phyloP scores from a whole-genome alignment of 2,888 invertebrate genomes.

The Portevinia maculata region DNA sequence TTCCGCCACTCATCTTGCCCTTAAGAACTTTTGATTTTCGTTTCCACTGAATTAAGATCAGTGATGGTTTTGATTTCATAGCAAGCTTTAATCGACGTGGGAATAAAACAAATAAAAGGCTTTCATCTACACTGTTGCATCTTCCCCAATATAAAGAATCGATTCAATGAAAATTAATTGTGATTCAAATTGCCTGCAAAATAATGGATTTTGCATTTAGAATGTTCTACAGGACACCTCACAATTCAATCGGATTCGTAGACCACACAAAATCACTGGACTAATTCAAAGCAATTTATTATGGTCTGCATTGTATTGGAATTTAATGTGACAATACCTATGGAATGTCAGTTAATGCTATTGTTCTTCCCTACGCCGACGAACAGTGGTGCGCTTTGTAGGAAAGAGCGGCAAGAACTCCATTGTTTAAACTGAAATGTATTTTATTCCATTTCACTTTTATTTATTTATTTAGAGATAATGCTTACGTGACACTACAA shows the following conservation, averaged over 20 bases:
- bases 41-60: not conserved
- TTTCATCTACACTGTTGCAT: slow-evolving; percentile 8
- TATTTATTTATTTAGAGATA: too few relatives aligned
- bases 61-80: not conserved
- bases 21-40: not conserved
- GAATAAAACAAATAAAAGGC: not conserved
- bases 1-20: too few relatives aligned
- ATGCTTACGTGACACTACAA: too few relatives aligned
- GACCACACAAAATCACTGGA: too few relatives aligned
- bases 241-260: slow-evolving; percentile 15
- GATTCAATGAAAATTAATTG: slow-evolving; percentile 9
- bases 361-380: not conserved
- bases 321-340: slow-evolving; percentile 7
- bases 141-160: not conserved
- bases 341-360: slow-evolving; percentile 11
- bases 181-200: slow-evolving; percentile 6
- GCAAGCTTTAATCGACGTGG: not conserved
- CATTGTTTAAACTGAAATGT: too few relatives aligned
- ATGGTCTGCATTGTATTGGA: slow-evolving; percentile 1
- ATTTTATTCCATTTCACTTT: too few relatives aligned
- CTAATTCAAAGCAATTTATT: slow-evolving; percentile 21
- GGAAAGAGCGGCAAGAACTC: too few relatives aligned
- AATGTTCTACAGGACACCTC: not conserved
- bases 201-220: not conserved
- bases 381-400: too few relatives aligned